A percentile compares a stretch with the other conserved stretches of the same genome.
Evolutionary conservation across 2,888 invertebrate genomes (phyloP).

Genomic region (Mimachlamys varia): DNA sequence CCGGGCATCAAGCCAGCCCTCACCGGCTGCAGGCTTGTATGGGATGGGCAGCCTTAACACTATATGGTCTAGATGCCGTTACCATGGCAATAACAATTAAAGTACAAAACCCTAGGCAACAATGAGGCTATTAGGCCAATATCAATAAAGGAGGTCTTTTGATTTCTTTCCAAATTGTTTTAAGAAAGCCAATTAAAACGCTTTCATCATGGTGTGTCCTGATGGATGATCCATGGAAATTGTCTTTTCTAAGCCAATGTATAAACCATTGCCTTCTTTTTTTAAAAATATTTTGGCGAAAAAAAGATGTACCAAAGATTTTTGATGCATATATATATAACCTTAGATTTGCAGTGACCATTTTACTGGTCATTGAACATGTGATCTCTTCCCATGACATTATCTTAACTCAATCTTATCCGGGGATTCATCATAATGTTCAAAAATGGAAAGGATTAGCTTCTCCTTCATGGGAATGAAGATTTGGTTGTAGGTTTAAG

Average conservation of each 20-base stretch:
- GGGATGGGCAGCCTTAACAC: no score
- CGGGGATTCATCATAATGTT: no score
- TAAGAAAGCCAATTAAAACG: background rate
- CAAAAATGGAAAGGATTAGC: background rate
- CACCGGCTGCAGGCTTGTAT: no score
- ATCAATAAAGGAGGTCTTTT: background rate
- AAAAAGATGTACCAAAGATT: background rate
- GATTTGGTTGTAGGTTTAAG: background rate
- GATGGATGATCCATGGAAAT: background rate
- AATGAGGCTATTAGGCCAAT: background rate
- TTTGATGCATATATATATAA: background rate
- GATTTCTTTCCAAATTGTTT: constrained; percentile 25
- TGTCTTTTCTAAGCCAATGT: background rate
- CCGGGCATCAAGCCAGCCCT: no score
- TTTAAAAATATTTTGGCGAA: background rate
- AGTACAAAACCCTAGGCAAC: background rate
- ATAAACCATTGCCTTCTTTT: background rate
- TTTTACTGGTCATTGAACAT: background rate
- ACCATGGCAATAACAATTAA: no score
- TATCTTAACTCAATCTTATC: background rate
- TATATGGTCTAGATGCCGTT: no score
- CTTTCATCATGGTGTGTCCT: background rate
- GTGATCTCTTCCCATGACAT: background rate
- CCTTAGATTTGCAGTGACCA: background rate
- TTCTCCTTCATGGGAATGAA: background rate